phyloP scores from a whole-genome alignment of 2,888 invertebrate genomes.

The Hydroisotoma schaefferi region DNA sequence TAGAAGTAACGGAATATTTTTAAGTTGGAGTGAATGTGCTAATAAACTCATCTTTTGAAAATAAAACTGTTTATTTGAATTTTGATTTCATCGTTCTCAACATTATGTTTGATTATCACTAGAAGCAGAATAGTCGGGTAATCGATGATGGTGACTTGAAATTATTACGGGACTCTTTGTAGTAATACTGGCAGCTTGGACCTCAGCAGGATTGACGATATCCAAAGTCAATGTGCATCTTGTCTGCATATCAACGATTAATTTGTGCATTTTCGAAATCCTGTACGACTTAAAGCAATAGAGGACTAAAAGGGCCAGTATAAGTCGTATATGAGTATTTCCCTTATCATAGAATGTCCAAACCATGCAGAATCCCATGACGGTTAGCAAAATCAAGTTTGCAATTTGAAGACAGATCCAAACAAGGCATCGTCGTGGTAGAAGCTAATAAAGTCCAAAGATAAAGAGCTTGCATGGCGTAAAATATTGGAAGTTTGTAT shows the following conservation, averaged over 20 bases:
- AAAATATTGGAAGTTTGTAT: too few relatives aligned
- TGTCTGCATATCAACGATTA: slow-evolving; percentile 23
- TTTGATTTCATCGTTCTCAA: too few relatives aligned
- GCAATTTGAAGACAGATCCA: slow-evolving; percentile 32
- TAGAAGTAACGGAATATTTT: too few relatives aligned
- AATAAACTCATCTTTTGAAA: too few relatives aligned
- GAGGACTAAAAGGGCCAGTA: slow-evolving; percentile 30
- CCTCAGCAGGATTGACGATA: neutral
- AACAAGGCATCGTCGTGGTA: slow-evolving; percentile 25
- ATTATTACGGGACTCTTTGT: neutral
- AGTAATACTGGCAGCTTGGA: neutral
- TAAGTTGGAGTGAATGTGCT: too few relatives aligned
- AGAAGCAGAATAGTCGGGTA: too few relatives aligned
- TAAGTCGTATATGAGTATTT: slow-evolving; percentile 30
- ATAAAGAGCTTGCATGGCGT: too few relatives aligned
- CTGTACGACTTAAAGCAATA: slow-evolving; percentile 27
- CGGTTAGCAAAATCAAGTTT: slow-evolving; percentile 31
- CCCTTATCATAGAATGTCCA: slow-evolving; percentile 33
- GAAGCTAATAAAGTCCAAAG: slow-evolving; percentile 29
- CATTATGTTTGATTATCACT: too few relatives aligned
- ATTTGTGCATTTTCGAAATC: slow-evolving; percentile 28
- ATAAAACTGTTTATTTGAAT: too few relatives aligned
- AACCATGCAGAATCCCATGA: slow-evolving; percentile 34
- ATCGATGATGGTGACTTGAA: too few relatives aligned
- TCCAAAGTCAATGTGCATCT: slow-evolving; percentile 17